Evolutionary conservation across 2,797 vertebrate genomes (phyloP), one percentile per base, ranked within the genome.

Genomic region (Toxotes lorentzi): DNA sequence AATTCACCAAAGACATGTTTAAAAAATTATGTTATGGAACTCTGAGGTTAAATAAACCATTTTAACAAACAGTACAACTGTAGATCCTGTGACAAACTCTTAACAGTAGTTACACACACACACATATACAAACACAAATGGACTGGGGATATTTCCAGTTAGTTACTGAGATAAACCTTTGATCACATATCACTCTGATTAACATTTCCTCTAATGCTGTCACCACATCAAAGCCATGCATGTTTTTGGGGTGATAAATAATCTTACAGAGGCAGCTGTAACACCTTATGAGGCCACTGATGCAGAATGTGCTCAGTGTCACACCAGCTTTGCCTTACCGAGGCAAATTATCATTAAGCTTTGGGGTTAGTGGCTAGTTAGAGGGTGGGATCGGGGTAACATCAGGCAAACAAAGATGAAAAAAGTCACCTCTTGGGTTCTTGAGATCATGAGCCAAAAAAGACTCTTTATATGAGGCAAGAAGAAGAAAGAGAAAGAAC

Each of bases 391-490:
- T 57, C 34, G 9, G 66, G 60, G 35, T 34, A 16, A 86, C 84
- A 86, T 83, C 91, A 93, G 87, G 87, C 90, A 94, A 94, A 89
- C 90, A 95, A 92, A 94, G 77, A 86, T 94, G 91, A 79, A 97
- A 84, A 95, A 95, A 96, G 93, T 99, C 98, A 99, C 98, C 98
- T 99, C 97, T 98, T 94, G 97, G 95, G 96, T 97, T 99, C 97
- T 97, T 99, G 97, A 97, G 97, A 94, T 99, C 97, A 95, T 97
- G 97, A 99, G 97, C 97, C 96, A 97, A 96, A 97, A 98, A 96
- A 96, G 97, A 97, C 94, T 99, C 98, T 99, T 99, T 97, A 94
- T 87, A 93, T 12, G 86, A 90, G 92, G 95, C 95, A 88, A 95
- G 85, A 91, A 89, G 88, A 89, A 94, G 89, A 94, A 94, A 75